phyloP scores from a whole-genome alignment of 2,888 invertebrate species.

The Onthophagus sagittarius region DNA sequence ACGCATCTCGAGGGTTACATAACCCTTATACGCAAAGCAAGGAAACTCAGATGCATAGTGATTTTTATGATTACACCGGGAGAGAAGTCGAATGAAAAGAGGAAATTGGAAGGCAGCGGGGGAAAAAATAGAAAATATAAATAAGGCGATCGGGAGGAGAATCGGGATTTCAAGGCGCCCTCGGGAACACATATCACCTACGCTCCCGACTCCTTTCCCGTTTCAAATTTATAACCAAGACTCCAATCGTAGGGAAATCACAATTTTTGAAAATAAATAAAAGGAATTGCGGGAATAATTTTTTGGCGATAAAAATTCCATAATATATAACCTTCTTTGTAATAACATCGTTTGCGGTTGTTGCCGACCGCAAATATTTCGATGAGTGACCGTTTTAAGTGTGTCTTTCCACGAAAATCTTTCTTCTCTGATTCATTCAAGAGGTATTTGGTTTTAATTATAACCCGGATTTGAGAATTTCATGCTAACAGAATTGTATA shows the following conservation, averaged over 20 bases:
- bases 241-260: constrained; percentile 49
- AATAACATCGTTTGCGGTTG: neutral
- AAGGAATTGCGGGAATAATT: neutral
- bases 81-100: constrained; percentile 25
- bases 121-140: constrained; percentile 16
- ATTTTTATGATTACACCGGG: constrained; percentile 50
- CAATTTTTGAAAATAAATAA: neutral
- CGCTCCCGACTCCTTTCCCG: neutral
- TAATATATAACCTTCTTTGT: neutral
- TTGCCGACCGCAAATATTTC: neutral
- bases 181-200: constrained; percentile 52
- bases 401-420: too few relatives aligned
- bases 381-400: too few relatives aligned
- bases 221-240: constrained; percentile 52
- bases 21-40: constrained; percentile 44
- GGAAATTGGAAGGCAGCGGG: constrained; percentile 24
- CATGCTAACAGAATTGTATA: neutral
- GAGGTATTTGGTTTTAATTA: too few relatives aligned
- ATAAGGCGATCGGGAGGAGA: constrained; percentile 18
- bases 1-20: constrained; percentile 55
- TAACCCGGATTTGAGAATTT: neutral
- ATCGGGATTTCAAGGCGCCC: constrained; percentile 37
- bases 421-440: too few relatives aligned
- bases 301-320: neutral
- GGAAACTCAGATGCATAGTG: constrained; percentile 45